Conservation (phyloP, 2,888 invertebrate genomes). For the Microplitis manilae region DNA sequence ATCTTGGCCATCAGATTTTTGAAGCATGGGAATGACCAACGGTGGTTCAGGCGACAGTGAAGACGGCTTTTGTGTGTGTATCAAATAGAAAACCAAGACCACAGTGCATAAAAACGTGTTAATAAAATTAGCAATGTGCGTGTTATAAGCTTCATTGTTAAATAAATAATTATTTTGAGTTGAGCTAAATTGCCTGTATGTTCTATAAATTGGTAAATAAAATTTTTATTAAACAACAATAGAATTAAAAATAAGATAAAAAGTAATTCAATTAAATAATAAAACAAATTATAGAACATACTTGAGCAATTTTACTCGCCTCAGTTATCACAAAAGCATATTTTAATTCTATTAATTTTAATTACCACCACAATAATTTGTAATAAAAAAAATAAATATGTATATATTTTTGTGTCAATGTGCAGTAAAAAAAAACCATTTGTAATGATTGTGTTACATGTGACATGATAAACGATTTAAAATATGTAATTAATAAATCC, state of each 20-base stretch:
- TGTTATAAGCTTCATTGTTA: conserved; percentile 52
- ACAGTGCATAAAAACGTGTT: conserved; percentile 68
- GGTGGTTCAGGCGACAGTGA: conserved; percentile 64
- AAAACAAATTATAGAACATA: conserved; percentile 8
- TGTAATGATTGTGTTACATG: not conserved
- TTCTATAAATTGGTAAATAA: conserved; percentile 13
- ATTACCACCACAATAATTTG: not conserved
- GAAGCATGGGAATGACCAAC: conserved; percentile 61
- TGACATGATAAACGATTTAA: not conserved
- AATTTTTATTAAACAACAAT: not conserved
- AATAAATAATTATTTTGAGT: not conserved
- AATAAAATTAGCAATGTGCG: conserved; percentile 57
- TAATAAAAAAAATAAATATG: not conserved
- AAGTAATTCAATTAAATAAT: not conserved
- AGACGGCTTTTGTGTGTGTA: conserved; percentile 63
- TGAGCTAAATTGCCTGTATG: conserved; percentile 9
- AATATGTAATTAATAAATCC: not conserved
- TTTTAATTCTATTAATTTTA: conserved; percentile 5
- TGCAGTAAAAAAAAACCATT: not conserved
- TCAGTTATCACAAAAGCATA: conserved; percentile 21
- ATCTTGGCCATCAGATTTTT: conserved; percentile 61
- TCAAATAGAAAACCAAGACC: conserved; percentile 70
- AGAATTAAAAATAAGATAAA: not conserved
- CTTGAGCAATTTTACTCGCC: conserved; percentile 21
- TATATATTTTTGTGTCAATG: not conserved